Evolutionary conservation across 1,140 invertebrate genomes (phyloP), one percentile per base, ranked within the genome.

Genomic region (Scaptodrosophila lebanonensis): DNA sequence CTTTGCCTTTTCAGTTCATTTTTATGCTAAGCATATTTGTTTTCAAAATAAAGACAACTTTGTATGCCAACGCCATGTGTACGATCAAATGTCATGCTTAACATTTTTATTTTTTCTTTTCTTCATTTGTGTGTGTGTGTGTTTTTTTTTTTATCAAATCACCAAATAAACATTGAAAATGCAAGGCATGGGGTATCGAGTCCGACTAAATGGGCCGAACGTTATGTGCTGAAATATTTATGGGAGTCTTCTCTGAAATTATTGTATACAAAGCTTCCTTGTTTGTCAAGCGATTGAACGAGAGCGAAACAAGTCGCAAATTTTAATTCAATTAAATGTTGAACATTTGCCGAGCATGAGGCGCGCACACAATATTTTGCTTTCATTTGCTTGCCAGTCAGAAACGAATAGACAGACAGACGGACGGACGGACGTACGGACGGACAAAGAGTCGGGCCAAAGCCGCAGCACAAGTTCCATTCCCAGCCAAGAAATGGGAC

Each of bases 81-180:
- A 52, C 53, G 62, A 76, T 71, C 66, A 58, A 76, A 77, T 77
- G 57, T 77, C 72, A 76, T 59, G 67, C 56, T 62, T 15, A 20
- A 50, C 32, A 42, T 15, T 35, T 35, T 9, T 18, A 16, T 13
- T 29, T 51, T 8, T 3, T 38, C 12, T 33, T 43, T 30, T 43
- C 13, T 38, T 32, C 22, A 11, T 38, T 22, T 40, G 33, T 16
- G 12, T 56, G 32, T 15, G 11, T 2, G 38, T 38, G 30, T 16
- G 16, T 18, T 44, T 38, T 13, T 22, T 44, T 16, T 44, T 44
- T 12, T 18, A 45, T 17, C 13, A 36, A 15, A 32, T 40, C 16
- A 39, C 33, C 8, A 58, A 52, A 43, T 53, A 39, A 50, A 61
- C n/a, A n/a, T n/a, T n/a, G n/a, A n/a, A n/a, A n/a, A n/a, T n/a